Conservation (phyloP, 2,797 vertebrate species). For the Poeciliopsis presidionis region DNA sequence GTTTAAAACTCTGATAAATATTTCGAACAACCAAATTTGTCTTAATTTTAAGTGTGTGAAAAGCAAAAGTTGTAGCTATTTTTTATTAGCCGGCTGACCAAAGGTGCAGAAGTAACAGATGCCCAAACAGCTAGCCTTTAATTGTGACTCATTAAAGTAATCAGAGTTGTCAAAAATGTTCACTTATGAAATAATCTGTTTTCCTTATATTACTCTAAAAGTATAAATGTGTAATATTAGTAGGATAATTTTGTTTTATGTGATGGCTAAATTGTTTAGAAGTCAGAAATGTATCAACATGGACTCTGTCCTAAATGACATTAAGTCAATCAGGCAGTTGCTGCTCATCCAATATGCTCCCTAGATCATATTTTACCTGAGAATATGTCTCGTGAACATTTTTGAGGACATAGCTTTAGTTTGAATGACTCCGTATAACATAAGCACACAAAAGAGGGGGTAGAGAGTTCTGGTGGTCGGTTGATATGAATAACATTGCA, state of each 20-base stretch:
- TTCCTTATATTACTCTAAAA: neutral
- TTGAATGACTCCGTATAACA: neutral
- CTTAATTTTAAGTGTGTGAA: neutral
- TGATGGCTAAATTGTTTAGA: no score
- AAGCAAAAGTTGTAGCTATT: neutral
- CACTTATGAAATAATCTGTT: neutral
- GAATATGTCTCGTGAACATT: neutral
- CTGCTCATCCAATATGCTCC: no score
- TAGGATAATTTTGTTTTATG: neutral
- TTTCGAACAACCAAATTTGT: neutral
- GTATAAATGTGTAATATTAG: neutral
- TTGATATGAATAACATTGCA: slow-evolving; percentile 15
- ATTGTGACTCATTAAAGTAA: neutral
- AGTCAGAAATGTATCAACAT: no score
- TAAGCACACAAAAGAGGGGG: neutral
- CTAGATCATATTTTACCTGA: neutral
- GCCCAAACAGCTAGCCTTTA: neutral
- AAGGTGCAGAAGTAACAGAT: neutral
- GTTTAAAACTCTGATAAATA: neutral
- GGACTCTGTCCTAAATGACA: no score
- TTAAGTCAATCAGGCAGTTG: no score
- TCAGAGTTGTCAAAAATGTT: neutral
- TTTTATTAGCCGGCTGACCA: neutral
- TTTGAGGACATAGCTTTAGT: neutral
- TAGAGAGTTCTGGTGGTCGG: neutral